Conservation (phyloP, 2,113 vertebrate species). For the Ammodytes dubius region DNA sequence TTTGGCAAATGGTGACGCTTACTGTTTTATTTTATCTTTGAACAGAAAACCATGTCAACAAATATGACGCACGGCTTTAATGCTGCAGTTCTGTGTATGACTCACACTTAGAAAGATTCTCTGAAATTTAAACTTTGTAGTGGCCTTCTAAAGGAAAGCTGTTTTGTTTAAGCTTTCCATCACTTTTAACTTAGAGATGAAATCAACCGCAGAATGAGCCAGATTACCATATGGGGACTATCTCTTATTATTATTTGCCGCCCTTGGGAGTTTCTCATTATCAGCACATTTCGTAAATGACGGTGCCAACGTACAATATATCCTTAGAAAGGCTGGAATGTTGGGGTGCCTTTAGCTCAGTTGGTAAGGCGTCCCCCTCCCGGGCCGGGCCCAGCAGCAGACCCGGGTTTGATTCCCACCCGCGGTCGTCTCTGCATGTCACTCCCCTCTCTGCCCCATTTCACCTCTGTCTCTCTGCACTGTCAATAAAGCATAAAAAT, state of each 20-base stretch:
- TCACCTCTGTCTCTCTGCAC: too few relatives aligned
- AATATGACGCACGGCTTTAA: not conserved
- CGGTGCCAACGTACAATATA: not conserved
- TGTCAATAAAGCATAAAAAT: too few relatives aligned
- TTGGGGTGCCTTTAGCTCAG: too few relatives aligned
- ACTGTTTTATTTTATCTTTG: not conserved
- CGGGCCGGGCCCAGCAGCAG: too few relatives aligned
- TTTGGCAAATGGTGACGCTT: not conserved
- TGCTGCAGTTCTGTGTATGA: not conserved
- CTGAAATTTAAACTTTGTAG: not conserved
- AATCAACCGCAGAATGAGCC: slow-evolving; percentile 11
- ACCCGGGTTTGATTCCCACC: too few relatives aligned
- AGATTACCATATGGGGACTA: slow-evolving; percentile 3
- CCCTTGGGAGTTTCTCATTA: slow-evolving; percentile 12
- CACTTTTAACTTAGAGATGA: slow-evolving; percentile 33
- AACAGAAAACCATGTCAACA: not conserved
- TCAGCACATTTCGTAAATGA: slow-evolving; percentile 14
- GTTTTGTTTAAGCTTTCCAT: slow-evolving; percentile 3
- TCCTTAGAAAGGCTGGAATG: not conserved
- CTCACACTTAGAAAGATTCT: not conserved
- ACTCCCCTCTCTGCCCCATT: too few relatives aligned
- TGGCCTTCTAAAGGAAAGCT: not conserved
- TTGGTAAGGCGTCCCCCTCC: too few relatives aligned
- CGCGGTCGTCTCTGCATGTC: too few relatives aligned
- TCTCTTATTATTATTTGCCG: not conserved